Evolutionary conservation across 1,140 invertebrate genomes (phyloP), one percentile per base, ranked within the genome.

Genomic region (Danaus melanippus): DNA sequence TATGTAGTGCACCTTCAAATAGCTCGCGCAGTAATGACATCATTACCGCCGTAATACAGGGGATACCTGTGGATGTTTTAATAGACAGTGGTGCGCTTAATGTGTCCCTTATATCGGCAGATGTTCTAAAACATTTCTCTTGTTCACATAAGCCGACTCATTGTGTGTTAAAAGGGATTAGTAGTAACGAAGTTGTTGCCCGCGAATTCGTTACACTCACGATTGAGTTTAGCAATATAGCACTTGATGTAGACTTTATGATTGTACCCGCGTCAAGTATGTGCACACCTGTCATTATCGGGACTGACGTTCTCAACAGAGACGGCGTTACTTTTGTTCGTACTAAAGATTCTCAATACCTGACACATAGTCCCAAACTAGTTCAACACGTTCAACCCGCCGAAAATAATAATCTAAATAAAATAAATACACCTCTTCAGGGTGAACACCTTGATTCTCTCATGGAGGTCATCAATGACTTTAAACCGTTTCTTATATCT

Each of bases 51-150:
- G 64, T 74, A 3, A 45, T 74, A n/a, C 12, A 66, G 7, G 64
- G 66, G 1, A 51, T 66, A 42, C 66, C 69, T 0, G 47, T 71
- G 9, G 69, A 71, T 40, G 49, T 66, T 9, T 43, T 74, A 1
- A 71, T 74, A 0, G 64, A 71, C 32, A 74, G 66, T n/a, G 64
- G 66, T 9, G 64, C 67, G 0, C 42, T 62, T 9, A 54, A 58
- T 39, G 55, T 69, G 1, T 72, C 69, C 10, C 42, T 72, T 2
- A 61, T 69, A 10, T 68, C 70, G 1, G 63, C 64, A 2, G 49
- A 52, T 3, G 54, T 66, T 9, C 5, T 69, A 2, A 60, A 63
- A 12, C 41, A 61, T 9, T 44, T 74, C 51, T 52, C 59, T 0
- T 57, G 62, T 43, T 10, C 9, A 9, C 45, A n/a, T 9, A 71